Conservation (phyloP, 2,797 vertebrate genomes). For the Pantherophis alleghaniensis region DNA sequence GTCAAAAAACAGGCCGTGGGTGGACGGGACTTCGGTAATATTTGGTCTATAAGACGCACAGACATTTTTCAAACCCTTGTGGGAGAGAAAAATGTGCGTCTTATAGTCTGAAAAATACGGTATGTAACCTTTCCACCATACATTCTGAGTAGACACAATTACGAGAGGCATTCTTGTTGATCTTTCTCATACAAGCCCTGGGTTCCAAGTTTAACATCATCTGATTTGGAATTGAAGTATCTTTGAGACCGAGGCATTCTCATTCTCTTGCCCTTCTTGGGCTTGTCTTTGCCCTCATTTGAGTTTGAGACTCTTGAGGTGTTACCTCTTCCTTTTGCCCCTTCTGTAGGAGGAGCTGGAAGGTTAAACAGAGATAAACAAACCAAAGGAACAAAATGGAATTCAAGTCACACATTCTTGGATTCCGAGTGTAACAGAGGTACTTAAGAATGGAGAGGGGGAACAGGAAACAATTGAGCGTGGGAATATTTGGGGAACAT, state of each 20-base stretch:
- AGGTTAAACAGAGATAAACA: constrained; percentile 59
- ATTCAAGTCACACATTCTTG: constrained; percentile 36
- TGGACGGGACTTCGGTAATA: too few relatives aligned
- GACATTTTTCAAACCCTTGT: too few relatives aligned
- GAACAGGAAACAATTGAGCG: not conserved
- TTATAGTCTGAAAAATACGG: too few relatives aligned
- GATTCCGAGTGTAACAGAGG: constrained; percentile 27
- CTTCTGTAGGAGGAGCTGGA: constrained; percentile 12
- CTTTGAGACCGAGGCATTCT: not conserved
- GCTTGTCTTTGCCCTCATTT: constrained; percentile 19
- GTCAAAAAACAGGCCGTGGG: too few relatives aligned
- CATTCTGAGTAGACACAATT: not conserved
- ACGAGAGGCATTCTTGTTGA: not conserved
- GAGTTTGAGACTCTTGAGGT: not conserved
- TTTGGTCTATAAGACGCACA: too few relatives aligned
- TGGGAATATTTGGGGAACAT: constrained; percentile 26
- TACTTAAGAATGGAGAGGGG: not conserved
- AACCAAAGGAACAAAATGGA: constrained; percentile 55
- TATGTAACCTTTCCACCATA: not conserved
- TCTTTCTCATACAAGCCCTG: not conserved
- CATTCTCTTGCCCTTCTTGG: not conserved
- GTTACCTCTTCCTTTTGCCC: constrained; percentile 17
- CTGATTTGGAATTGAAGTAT: not conserved
- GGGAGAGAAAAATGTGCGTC: too few relatives aligned
- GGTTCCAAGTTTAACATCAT: not conserved